phyloP scores from a whole-genome alignment of 2,113 vertebrate species.

The Bujurquina vittata region DNA sequence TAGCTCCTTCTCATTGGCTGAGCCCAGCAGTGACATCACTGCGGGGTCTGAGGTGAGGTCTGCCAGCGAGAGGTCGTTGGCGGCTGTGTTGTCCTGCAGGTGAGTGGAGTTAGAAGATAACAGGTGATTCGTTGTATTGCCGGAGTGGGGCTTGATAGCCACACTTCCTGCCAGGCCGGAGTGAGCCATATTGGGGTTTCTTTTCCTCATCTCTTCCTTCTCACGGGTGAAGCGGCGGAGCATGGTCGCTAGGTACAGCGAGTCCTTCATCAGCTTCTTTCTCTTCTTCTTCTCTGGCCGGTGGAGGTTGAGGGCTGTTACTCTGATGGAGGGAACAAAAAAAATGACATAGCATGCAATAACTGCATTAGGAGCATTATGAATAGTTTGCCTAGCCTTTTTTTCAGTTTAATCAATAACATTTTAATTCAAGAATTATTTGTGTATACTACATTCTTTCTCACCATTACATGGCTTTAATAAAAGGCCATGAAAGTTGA shows the following conservation, averaged over 20 bases:
- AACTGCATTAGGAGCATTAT: too few species aligned
- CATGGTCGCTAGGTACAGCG: constrained; percentile 92
- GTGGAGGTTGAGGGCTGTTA: constrained; percentile 87
- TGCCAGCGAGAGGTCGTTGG: constrained; percentile 71
- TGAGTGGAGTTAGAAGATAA: constrained; percentile 76
- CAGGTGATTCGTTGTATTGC: constrained; percentile 73
- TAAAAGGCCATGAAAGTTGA: background rate
- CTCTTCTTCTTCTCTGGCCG: constrained; percentile 97
- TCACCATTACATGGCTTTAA: background rate
- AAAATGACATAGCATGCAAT: background rate
- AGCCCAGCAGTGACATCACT: constrained; percentile 93
- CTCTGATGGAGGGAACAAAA: constrained; percentile 74
- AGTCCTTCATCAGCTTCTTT: constrained; percentile 96
- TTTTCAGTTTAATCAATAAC: background rate
- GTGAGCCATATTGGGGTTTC: constrained; percentile 70
- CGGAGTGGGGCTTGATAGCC: constrained; percentile 72
- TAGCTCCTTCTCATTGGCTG: constrained; percentile 90
- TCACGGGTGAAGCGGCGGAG: constrained; percentile 93
- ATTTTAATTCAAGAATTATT: background rate
- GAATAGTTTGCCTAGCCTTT: too few species aligned
- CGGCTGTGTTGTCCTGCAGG: constrained; percentile 73
- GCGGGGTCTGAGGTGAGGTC: constrained; percentile 85
- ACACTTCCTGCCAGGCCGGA: constrained; percentile 25
- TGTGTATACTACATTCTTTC: background rate
- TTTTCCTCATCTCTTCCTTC: constrained; percentile 91